phyloP scores from a whole-genome alignment of 2,113 vertebrate genomes.

The Haemorhous mexicanus region DNA sequence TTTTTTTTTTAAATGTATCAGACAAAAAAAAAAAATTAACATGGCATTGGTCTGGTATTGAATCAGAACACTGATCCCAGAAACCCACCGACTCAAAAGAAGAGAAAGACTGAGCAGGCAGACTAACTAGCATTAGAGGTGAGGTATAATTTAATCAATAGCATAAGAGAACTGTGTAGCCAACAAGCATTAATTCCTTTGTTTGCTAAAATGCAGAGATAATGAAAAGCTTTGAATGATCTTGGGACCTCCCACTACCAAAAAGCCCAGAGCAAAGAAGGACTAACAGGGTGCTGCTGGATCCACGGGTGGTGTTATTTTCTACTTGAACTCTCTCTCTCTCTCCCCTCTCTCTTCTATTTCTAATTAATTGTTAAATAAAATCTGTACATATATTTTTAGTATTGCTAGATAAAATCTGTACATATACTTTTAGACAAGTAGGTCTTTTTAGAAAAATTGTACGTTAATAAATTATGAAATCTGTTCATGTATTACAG shows the following conservation, averaged over 20 bases:
- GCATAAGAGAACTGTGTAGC: not conserved
- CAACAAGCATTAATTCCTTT: not conserved
- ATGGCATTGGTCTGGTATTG: not conserved
- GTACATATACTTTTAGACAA: not conserved
- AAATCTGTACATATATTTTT: not conserved
- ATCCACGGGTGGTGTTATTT: accelerated
- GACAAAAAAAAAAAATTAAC: not conserved
- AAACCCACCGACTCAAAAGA: not conserved
- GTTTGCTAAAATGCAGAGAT: not conserved
- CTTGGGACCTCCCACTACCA: not conserved
- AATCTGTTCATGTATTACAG: not conserved
- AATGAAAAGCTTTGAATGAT: not conserved
- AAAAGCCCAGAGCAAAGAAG: not conserved
- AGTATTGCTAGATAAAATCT: not conserved
- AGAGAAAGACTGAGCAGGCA: not conserved
- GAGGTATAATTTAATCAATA: not conserved
- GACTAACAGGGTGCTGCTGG: not conserved
- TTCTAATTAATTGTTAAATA: not conserved
- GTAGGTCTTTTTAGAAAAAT: not conserved
- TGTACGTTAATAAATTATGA: not conserved
- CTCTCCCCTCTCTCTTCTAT: not conserved
- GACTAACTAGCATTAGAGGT: not conserved
- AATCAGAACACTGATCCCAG: not conserved
- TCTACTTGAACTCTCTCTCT: not conserved
- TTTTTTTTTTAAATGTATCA: not conserved